A percentile compares a stretch with the other conserved stretches of the same genome.
Evolutionary conservation across 2,888 invertebrate genomes (phyloP).

Genomic region (Drosophila demipolita): DNA sequence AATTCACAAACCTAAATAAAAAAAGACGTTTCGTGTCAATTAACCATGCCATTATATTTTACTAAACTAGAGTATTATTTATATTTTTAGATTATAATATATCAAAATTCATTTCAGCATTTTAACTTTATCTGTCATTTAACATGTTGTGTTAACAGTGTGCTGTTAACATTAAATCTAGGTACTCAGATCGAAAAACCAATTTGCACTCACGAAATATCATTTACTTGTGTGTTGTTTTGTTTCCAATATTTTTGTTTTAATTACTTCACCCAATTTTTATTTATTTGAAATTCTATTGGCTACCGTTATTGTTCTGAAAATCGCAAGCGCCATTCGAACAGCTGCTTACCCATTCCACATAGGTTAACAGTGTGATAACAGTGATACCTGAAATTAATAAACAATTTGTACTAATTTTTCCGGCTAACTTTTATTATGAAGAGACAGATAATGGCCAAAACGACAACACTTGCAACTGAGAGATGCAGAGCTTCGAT

Average conservation of each 20-base stretch:
- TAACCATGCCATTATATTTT: neutral
- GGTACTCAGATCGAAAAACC: neutral
- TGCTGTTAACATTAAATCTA: conserved; percentile 18
- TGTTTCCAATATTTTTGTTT: neutral
- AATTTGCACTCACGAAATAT: neutral
- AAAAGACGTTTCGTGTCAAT: neutral
- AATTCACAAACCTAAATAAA: conserved; percentile 8
- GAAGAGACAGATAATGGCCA: neutral
- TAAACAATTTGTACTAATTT: neutral
- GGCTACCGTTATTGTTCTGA: neutral
- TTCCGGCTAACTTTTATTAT: neutral
- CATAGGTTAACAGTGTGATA: neutral
- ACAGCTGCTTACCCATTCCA: neutral
- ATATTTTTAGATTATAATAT: neutral
- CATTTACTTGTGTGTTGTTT: neutral
- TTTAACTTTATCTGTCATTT: conserved; percentile 2
- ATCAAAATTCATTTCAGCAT: neutral
- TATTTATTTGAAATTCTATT: neutral
- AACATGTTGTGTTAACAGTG: conserved; percentile 3
- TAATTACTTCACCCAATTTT: neutral
- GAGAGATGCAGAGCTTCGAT: conserved; percentile 16
- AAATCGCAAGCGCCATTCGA: neutral
- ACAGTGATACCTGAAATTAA: neutral
- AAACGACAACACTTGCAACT: conserved; percentile 8
- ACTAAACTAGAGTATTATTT: neutral